These are phyloP conservation scores for Oceanodroma leucorhoa DNA, from an alignment of 2,797 vertebrate species.

Conservation along the genomic window DNA sequence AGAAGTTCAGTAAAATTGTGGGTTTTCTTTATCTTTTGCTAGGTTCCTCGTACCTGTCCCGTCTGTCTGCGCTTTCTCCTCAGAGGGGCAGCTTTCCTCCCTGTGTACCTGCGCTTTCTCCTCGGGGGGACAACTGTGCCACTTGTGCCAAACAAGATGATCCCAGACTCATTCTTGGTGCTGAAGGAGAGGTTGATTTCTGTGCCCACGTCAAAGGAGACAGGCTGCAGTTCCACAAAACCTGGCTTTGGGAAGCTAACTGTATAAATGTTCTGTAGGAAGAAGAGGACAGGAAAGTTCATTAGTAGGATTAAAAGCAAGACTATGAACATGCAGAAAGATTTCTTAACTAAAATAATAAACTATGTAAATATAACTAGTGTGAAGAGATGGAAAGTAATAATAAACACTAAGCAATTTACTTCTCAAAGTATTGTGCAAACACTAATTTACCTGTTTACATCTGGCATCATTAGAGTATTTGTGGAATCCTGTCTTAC, in stretches of 20 bases:
- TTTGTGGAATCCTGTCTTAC: background rate
- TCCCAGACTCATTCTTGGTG: conserved; percentile 89
- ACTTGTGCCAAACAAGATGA: conserved; percentile 86
- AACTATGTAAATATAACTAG: background rate
- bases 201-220: conserved; percentile 80
- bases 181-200: conserved; percentile 97
- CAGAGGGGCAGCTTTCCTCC: conserved; percentile 40
- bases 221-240: conserved; percentile 86
- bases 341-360: background rate
- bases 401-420: background rate
- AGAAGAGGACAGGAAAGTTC: background rate
- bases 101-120: conserved; percentile 72
- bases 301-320: background rate
- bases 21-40: background rate
- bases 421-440: background rate
- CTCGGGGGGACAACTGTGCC: conserved; percentile 71
- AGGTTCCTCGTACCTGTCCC: conserved; percentile 62
- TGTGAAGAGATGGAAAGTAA: background rate
- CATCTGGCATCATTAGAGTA: background rate
- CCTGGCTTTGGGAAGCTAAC: conserved; percentile 92
- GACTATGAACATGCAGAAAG: background rate
- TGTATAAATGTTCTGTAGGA: conserved; percentile 87
- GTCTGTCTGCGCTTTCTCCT: conserved; percentile 79
- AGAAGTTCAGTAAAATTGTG: background rate
- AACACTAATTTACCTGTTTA: background rate